Conservation (phyloP, 1,140 invertebrate species). For the Sinella curviseta region DNA sequence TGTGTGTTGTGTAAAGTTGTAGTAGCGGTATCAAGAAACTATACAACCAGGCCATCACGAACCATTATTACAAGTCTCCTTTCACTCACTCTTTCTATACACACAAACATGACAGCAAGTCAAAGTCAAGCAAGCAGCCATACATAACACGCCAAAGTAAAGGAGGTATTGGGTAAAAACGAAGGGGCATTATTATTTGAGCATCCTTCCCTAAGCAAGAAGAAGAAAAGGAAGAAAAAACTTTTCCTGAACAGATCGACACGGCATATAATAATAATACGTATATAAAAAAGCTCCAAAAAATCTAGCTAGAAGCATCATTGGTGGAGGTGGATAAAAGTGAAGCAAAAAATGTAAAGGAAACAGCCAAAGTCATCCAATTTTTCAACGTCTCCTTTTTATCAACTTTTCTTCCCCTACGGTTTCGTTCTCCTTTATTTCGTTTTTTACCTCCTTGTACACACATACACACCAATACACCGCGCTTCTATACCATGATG, state of each 20-base stretch:
- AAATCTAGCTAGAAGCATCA: neutral
- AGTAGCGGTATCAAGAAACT: neutral
- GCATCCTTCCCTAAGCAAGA: neutral
- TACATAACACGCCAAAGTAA: neutral
- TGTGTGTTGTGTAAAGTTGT: neutral
- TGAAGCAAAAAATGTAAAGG: conserved; percentile 10
- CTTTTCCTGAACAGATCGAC: neutral
- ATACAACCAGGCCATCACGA: neutral
- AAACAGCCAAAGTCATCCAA: conserved; percentile 36
- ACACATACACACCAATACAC: neutral
- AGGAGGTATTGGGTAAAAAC: neutral
- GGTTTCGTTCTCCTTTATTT: neutral
- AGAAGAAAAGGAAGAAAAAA: too few species aligned
- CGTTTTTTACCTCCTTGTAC: neutral
- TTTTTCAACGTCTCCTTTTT: conserved; percentile 44
- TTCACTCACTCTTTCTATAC: neutral
- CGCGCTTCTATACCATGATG: neutral
- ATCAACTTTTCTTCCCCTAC: conserved; percentile 29
- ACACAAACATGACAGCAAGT: conserved; percentile 25
- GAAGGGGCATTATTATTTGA: neutral
- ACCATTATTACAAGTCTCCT: neutral
- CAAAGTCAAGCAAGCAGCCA: conserved; percentile 1
- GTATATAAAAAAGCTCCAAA: neutral
- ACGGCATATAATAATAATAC: neutral
- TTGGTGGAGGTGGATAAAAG: neutral